Base-by-base conservation (phyloP, 2,113 vertebrate species). In the Nanorana parkeri region DNA sequence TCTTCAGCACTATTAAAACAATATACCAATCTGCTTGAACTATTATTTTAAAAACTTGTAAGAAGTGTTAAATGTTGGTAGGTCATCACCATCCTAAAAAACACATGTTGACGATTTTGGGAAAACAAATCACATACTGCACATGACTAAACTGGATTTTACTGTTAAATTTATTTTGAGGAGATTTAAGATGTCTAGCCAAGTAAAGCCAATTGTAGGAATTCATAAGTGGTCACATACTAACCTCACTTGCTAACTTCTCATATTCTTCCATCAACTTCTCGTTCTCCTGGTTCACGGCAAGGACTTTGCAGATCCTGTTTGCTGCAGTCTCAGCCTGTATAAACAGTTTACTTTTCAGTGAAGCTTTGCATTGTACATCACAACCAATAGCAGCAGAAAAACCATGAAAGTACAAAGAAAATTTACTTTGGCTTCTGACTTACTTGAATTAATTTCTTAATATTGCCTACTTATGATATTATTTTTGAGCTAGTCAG, bases 271-370 rank as follows among this genome's bases (percentile, higher is more conserved):
- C 88, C 92, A 93, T 93, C 68, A 93, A 87, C 32, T 89, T 92
- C 81, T 93, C 92, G 0, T 92, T 92, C 78, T 93, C 91, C 78
- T 93, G 92, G 81, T 93, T 93, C 76, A 93, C 92, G 0, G 92
- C 92, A 54, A 93, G 90, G 78, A 93, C 92, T 60, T 92, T 93
- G 84, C 92, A 93, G 88, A 93, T 92, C 81, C 92, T 87, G 81
- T 93, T 93, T 80, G 92, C 90, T 0, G 92, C 92, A 0, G 92
- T 93, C 86, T 93, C 91, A 0, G 92, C 92, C 91, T 93, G 83
- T 74, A 32, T 8, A 26, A 28, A 26, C 32, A 17, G 6, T 56
- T 47, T 71, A 72, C 16, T n/a, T 55, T 28, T n/a, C 54, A 29
- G 54, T 60, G 28, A 58, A 58, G 3, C 29, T 6, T 67, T 65